These are phyloP conservation scores for Hirtodrosophila histrioides DNA, from an alignment of 2,888 invertebrate species.

Conservation along the genomic window DNA sequence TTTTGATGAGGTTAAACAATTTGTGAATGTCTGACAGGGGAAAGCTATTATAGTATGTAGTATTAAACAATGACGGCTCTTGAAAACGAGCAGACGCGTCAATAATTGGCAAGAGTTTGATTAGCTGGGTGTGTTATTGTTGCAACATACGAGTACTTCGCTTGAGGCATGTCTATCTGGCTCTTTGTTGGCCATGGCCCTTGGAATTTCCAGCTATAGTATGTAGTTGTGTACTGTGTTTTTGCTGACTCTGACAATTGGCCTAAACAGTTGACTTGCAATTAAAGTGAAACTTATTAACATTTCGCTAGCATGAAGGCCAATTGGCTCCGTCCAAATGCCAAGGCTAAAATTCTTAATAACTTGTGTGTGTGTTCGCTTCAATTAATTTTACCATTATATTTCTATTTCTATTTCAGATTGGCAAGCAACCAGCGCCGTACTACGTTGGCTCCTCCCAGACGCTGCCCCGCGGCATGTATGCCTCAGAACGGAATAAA, in stretches of 20 bases:
- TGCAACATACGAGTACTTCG: conserved; percentile 20
- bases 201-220: conserved; percentile 39
- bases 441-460: conserved; percentile 84
- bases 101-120: conserved; percentile 56
- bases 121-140: conserved; percentile 53
- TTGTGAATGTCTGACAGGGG: conserved; percentile 28
- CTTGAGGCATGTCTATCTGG: conserved; percentile 2
- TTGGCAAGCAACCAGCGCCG: conserved; percentile 83
- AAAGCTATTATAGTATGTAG: conserved; percentile 35
- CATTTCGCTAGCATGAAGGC: conserved; percentile 48
- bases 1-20: background rate
- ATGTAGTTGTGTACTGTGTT: conserved; percentile 5
- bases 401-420: conserved; percentile 72
- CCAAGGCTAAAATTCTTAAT: conserved; percentile 17
- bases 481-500: conserved; percentile 84
- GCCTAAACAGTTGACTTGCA: conserved; percentile 20
- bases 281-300: conserved; percentile 53
- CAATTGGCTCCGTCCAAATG: conserved; percentile 24
- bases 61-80: conserved; percentile 22
- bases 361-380: background rate
- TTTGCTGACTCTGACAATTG: conserved; percentile 22
- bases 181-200: conserved; percentile 33
- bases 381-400: background rate
- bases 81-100: conserved; percentile 14
- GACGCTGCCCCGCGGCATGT: conserved; percentile 85